Percentiles rank a stretch among this genome's conserved stretches.
These are phyloP conservation scores for Parapsyche elsis DNA, from an alignment of 1,140 invertebrate species.

Conservation along the genomic window DNA sequence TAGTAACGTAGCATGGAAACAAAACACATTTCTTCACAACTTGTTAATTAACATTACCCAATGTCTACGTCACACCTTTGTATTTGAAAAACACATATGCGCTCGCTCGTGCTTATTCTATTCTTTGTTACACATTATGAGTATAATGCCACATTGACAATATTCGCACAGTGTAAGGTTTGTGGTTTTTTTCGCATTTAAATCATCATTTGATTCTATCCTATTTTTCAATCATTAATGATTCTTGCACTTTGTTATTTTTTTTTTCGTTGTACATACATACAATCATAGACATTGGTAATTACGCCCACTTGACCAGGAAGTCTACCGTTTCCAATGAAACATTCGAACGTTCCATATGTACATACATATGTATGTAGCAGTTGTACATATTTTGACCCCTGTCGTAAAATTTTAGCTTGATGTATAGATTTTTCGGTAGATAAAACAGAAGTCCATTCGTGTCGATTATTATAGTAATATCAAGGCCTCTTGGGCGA, in stretches of 20 bases:
- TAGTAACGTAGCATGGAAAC: not conserved
- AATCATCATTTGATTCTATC: not conserved
- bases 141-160: not conserved
- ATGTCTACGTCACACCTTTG: slow-evolving; percentile 5
- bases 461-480: not conserved
- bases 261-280: not conserved
- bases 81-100: slow-evolving; percentile 6
- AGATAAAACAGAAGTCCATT: not conserved
- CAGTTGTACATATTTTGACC: too few relatives aligned
- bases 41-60: slow-evolving; percentile 17
- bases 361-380: too few relatives aligned
- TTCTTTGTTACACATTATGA: not conserved
- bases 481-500: not conserved
- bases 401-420: too few relatives aligned
- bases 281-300: not conserved
- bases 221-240: not conserved
- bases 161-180: not conserved
- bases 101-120: not conserved
- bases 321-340: slow-evolving; percentile 9
- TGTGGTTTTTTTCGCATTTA: not conserved
- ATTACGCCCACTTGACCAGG: slow-evolving; percentile 27
- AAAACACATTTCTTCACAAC: slow-evolving; percentile 27
- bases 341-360: not conserved
- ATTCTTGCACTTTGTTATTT: not conserved
- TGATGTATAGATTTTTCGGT: not conserved